A percentile compares a stretch with the other conserved stretches of the same genome.
Evolutionary conservation across 2,113 vertebrate genomes (phyloP).

Genomic region (Leucopsar rothschildi): DNA sequence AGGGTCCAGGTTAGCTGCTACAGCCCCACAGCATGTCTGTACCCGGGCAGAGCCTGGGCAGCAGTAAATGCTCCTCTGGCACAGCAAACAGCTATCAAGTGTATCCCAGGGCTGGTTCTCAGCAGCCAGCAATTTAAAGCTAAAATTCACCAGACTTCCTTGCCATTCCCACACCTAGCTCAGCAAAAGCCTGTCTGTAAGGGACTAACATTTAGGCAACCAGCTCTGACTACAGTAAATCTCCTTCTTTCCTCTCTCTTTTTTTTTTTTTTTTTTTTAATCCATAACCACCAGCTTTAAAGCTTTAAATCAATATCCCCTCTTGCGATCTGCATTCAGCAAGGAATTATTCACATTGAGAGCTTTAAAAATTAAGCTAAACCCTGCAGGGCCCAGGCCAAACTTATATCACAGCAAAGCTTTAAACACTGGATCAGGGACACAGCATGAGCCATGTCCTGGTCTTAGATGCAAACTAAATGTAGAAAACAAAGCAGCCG

Average conservation of each 20-base stretch:
- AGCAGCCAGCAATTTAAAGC: conserved; percentile 25
- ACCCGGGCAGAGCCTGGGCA: not conserved
- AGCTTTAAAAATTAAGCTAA: conserved; percentile 67
- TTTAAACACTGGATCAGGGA: conserved; percentile 64
- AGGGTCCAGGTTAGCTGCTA: not conserved
- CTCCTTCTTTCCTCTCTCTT: not conserved
- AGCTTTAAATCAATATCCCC: conserved; percentile 69
- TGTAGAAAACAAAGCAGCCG: conserved; percentile 38
- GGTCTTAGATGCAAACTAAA: conserved; percentile 55
- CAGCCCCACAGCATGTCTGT: not conserved
- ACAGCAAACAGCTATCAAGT: not conserved
- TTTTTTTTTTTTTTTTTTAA: conserved; percentile 34
- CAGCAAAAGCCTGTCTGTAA: conserved; percentile 46
- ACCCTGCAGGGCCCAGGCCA: conserved; percentile 59
- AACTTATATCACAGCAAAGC: conserved; percentile 61
- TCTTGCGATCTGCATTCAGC: conserved; percentile 59
- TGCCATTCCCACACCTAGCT: not conserved
- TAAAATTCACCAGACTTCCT: not conserved
- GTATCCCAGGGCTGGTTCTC: not conserved
- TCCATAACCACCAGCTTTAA: conserved; percentile 67
- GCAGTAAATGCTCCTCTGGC: not conserved
- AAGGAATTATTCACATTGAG: conserved; percentile 65
- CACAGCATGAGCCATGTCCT: conserved; percentile 49
- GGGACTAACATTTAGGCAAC: conserved; percentile 46
- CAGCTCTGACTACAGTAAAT: conserved; percentile 54